A percentile compares a stretch with the other conserved stretches of the same genome.
phyloP scores from a whole-genome alignment of 2,113 vertebrate genomes.

The Chunga burmeisteri region DNA sequence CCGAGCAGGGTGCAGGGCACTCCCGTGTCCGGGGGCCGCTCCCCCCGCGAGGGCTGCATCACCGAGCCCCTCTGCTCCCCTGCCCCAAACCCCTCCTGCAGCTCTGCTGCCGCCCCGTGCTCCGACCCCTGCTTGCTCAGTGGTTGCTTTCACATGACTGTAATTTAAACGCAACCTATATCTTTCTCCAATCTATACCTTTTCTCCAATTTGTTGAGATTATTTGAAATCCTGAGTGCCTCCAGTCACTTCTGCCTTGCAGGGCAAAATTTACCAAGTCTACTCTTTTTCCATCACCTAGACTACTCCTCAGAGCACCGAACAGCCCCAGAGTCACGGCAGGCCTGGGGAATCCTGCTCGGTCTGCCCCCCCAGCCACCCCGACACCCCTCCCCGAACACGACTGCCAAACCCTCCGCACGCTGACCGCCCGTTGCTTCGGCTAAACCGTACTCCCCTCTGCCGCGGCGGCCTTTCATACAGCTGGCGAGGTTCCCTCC shows the following conservation, averaged over 20 bases:
- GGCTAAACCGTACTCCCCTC: rapidly evolving
- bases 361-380: neutral
- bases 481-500: neutral
- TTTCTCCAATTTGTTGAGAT: neutral
- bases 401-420: neutral
- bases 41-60: neutral
- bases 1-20: neutral
- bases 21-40: neutral
- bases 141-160: neutral
- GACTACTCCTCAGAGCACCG: too few relatives aligned
- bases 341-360: neutral
- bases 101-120: neutral
- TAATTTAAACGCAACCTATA: neutral
- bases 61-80: neutral
- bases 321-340: neutral
- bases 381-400: neutral
- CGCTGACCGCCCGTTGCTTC: rapidly evolving
- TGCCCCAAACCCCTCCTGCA: neutral
- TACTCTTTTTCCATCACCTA: neutral
- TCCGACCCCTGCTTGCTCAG: neutral
- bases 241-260: neutral
- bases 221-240: neutral
- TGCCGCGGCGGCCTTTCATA: neutral
- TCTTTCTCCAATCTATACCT: neutral
- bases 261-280: neutral